These are phyloP conservation scores for Nautilus pompilius DNA, from an alignment of 1,140 invertebrate genomes.

Conservation along the genomic window DNA sequence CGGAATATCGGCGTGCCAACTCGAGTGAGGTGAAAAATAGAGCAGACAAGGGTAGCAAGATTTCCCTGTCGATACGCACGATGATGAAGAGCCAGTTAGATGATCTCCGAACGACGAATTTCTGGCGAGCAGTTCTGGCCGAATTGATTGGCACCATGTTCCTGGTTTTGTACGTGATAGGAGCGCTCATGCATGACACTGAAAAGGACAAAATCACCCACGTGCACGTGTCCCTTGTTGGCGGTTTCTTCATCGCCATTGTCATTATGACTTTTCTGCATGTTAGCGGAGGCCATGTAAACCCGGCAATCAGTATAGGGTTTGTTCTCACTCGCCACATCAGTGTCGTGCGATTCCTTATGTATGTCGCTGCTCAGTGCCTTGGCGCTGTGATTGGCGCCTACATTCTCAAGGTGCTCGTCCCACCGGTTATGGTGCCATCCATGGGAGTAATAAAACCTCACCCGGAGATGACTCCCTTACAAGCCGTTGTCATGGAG, in stretches of 20 bases:
- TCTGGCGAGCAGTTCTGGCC: conserved; percentile 34
- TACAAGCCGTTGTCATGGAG: conserved; percentile 78
- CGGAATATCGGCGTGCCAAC: too few species aligned
- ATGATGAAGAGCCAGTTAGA: conserved; percentile 8
- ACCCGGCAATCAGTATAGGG: conserved; percentile 46
- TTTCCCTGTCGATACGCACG: too few species aligned
- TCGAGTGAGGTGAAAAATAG: too few species aligned
- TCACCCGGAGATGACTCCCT: conserved; percentile 19
- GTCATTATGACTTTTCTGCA: conserved; percentile 29
- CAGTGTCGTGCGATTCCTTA: conserved; percentile 67
- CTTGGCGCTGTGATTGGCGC: conserved; percentile 36
- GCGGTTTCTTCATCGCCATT: conserved; percentile 33
- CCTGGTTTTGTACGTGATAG: conserved; percentile 25
- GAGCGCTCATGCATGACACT: conserved; percentile 16
- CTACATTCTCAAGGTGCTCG: conserved; percentile 25
- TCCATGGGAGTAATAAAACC: conserved; percentile 26
- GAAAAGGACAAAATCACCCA: neutral
- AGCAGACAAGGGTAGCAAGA: too few species aligned
- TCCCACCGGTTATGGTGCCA: conserved; percentile 19
- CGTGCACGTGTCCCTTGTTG: conserved; percentile 19
- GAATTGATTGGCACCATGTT: conserved; percentile 39
- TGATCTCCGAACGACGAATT: conserved; percentile 27
- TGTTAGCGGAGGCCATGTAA: conserved; percentile 49
- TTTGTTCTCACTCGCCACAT: conserved; percentile 69
- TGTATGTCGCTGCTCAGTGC: conserved; percentile 52